These are phyloP conservation scores for Synanthedon tipuliformis DNA, from an alignment of 2,888 invertebrate species.

Conservation along the genomic window DNA sequence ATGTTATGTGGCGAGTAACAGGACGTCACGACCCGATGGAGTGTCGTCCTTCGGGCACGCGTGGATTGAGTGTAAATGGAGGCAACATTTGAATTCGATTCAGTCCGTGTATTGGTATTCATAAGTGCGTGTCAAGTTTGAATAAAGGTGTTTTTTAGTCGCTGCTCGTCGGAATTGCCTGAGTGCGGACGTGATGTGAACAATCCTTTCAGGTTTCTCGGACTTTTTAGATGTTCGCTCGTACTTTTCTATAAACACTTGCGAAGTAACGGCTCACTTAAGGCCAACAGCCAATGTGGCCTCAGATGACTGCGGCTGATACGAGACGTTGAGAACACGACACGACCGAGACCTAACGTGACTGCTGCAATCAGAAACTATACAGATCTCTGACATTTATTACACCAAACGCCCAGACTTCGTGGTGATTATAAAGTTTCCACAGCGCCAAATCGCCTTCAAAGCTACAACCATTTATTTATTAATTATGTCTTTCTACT, in stretches of 20 bases:
- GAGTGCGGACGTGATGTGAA: slow-evolving; percentile 51
- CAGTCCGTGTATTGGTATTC: slow-evolving; percentile 44
- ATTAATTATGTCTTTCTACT: too few relatives aligned
- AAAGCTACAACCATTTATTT: too few relatives aligned
- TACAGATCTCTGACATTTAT: too few relatives aligned
- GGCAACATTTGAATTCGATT: not conserved
- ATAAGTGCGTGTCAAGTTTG: slow-evolving; percentile 30
- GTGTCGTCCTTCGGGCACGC: slow-evolving; percentile 19
- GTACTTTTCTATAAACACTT: too few relatives aligned
- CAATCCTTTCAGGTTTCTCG: slow-evolving; percentile 12
- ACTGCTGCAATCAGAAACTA: too few relatives aligned
- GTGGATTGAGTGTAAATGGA: slow-evolving; percentile 1
- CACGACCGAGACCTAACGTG: too few relatives aligned
- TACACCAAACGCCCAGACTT: too few relatives aligned
- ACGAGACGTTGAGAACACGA: not conserved
- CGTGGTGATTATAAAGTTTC: too few relatives aligned
- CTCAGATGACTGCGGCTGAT: not conserved
- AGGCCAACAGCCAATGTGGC: too few relatives aligned
- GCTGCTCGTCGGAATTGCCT: slow-evolving; percentile 51
- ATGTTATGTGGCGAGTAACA: slow-evolving; percentile 7
- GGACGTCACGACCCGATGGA: slow-evolving; percentile 21
- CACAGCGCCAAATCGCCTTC: too few relatives aligned
- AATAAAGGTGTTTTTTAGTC: slow-evolving; percentile 52
- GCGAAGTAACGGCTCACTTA: too few relatives aligned
- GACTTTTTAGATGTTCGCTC: too few relatives aligned